Evolutionary conservation across 1,140 invertebrate genomes (phyloP), one percentile per base, ranked within the genome.

Genomic region (Panonychus citri): DNA sequence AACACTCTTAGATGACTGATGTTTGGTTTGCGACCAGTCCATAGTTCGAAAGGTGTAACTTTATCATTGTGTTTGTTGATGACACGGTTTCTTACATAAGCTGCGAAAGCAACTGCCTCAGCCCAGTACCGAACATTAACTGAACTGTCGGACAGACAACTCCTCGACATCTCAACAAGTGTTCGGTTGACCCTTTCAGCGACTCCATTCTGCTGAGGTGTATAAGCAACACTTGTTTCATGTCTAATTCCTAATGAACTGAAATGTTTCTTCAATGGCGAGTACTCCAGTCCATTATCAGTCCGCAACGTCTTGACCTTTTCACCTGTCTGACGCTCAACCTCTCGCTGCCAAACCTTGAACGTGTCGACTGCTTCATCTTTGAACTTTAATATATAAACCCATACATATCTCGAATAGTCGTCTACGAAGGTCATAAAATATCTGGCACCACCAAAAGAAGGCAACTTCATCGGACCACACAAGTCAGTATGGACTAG

Each of bases 161-260:
- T 61, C 59, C 67, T 62, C 30, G 68, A 66, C 56, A 60, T 65
- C 64, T 75, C 71, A 61, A 70, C 66, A 2, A 68, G 28, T 12
- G 64, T 67, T 46, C 67, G 40, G 55, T 68, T 69, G 63, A 71
- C 69, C 30, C 72, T 60, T 59, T 76, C 73, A 24, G 71, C 62
- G 2, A 73, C 66, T 59, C 71, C 69, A 69, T 76, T 76, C 62
- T 67, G 62, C 59, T 76, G 67, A 53, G 73, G 71, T 13, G 68
- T 72, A 55, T 69, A 65, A 46, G 70, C 65, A 43, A 70, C 64
- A 10, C 68, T 71, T 48, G 65, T 68, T 55, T 74, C 66, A 65
- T 71, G 72, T 13, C 25, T 53, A 7, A 54, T 54, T 12, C 52
- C 52, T 27, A 7, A 15, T 17, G 1, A 24, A 51, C 13, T 60